These are phyloP conservation scores for Pristis pectinata DNA, from an alignment of 2,797 vertebrate genomes.

Conservation along the genomic window DNA sequence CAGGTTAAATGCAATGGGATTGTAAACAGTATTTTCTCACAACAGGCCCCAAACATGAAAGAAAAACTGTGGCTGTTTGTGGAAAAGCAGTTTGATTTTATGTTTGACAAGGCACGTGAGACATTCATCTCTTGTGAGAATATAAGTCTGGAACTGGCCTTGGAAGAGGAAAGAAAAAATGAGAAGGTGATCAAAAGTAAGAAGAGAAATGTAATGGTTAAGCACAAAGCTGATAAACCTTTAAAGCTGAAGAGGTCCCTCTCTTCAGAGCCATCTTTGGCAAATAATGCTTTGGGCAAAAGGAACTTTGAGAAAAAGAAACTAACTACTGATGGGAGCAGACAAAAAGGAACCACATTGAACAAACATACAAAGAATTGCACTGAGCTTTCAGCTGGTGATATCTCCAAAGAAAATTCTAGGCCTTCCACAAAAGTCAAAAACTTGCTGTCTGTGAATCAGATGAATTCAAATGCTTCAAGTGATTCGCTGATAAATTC, in stretches of 20 bases:
- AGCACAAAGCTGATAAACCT: slow-evolving; percentile 47
- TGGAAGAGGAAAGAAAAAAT: slow-evolving; percentile 43
- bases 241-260: slow-evolving; percentile 47
- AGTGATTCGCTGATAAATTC: slow-evolving; percentile 46
- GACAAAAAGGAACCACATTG: not conserved
- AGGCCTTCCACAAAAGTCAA: slow-evolving; percentile 47
- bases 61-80: slow-evolving; percentile 92
- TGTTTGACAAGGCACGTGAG: slow-evolving; percentile 74
- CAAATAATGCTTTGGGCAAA: slow-evolving; percentile 45
- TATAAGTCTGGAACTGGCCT: slow-evolving; percentile 33
- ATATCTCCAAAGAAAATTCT: slow-evolving; percentile 6
- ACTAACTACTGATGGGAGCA: not conserved
- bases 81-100: slow-evolving; percentile 80
- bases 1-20: slow-evolving; percentile 81
- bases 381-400: not conserved
- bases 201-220: slow-evolving; percentile 35
- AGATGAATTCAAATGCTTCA: slow-evolving; percentile 40
- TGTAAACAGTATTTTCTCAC: slow-evolving; percentile 87
- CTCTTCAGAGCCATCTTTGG: slow-evolving; percentile 43
- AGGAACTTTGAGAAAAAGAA: slow-evolving; percentile 38
- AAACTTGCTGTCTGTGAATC: slow-evolving; percentile 31
- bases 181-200: slow-evolving; percentile 45
- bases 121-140: slow-evolving; percentile 60
- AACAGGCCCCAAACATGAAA: slow-evolving; percentile 80
- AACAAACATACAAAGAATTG: not conserved